Conservation (phyloP, 1,140 invertebrate genomes). For the Charaxes varanes region DNA sequence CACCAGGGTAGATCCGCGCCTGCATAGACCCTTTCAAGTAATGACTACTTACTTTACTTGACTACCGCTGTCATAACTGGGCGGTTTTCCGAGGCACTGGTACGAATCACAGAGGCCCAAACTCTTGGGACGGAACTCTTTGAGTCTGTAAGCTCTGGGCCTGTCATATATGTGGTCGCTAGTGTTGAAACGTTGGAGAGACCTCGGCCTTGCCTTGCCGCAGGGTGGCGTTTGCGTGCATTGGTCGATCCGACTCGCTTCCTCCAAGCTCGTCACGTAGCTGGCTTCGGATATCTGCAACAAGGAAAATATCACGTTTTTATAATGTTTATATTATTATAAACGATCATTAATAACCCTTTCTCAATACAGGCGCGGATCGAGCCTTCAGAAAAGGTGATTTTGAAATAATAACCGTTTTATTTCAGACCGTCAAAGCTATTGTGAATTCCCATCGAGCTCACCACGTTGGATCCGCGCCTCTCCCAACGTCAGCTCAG, state of each 20-base stretch:
- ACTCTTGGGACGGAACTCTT: conserved; percentile 44
- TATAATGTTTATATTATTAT: too few relatives aligned
- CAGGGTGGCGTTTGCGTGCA: conserved; percentile 61
- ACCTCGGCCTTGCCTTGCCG: conserved; percentile 45
- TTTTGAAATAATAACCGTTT: too few relatives aligned
- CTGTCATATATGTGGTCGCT: conserved; percentile 57
- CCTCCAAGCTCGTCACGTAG: conserved; percentile 62
- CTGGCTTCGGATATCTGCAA: conserved; percentile 63
- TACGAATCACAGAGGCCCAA: conserved; percentile 50
- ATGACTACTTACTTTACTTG: conserved; percentile 44
- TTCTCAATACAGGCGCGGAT: too few relatives aligned
- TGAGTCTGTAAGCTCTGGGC: conserved; percentile 36
- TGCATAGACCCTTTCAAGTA: too few relatives aligned
- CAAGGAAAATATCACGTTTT: not conserved
- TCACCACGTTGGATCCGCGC: too few relatives aligned
- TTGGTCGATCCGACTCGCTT: conserved; percentile 49
- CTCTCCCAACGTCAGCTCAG: too few relatives aligned
- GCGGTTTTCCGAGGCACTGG: conserved; percentile 48
- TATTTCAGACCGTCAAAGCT: too few relatives aligned
- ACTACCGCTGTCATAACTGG: conserved; percentile 54
- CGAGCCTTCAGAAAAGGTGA: too few relatives aligned
- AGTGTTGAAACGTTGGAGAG: conserved; percentile 64
- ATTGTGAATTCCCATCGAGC: too few relatives aligned
- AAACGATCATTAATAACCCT: too few relatives aligned
- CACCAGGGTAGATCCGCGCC: too few relatives aligned